Evolutionary conservation across 1,140 invertebrate species (phyloP).

Genomic region (Tetramorium alpestre): DNA sequence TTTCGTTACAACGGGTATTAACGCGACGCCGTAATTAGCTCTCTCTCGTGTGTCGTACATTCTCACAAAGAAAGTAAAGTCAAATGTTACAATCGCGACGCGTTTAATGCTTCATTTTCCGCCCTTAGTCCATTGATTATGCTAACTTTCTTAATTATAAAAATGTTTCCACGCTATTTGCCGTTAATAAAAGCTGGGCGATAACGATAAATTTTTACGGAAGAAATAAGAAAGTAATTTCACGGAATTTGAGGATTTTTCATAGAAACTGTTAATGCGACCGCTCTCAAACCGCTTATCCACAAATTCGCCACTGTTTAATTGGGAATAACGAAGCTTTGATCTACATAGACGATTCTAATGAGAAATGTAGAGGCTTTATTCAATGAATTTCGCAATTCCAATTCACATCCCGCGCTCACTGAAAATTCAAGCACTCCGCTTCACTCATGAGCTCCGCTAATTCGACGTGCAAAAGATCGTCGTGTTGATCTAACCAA

Average conservation of each 20-base stretch:
- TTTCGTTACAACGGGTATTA: not conserved
- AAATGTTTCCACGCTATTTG: not conserved
- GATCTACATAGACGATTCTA: conserved; percentile 45
- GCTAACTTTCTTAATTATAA: not conserved
- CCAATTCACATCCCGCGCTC: conserved; percentile 21
- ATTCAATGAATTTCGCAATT: conserved; percentile 53
- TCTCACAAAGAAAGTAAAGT: conserved; percentile 3
- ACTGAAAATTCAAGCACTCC: conserved; percentile 28
- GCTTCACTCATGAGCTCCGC: conserved; percentile 5
- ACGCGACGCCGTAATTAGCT: conserved; percentile 11
- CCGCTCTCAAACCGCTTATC: conserved; percentile 17
- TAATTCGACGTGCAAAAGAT: conserved; percentile 32
- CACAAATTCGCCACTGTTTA: conserved; percentile 43
- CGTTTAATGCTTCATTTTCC: not conserved
- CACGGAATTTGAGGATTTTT: not conserved
- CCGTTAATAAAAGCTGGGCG: not conserved
- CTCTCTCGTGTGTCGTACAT: not conserved
- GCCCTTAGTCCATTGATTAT: not conserved
- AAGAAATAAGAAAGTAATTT: conserved; percentile 11
- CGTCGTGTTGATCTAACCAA: conserved; percentile 1
- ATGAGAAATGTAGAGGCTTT: conserved; percentile 50
- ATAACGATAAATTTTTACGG: not conserved
- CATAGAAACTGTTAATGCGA: not conserved
- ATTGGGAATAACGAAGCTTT: conserved; percentile 43
- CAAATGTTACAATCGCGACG: not conserved